A percentile compares a stretch with the other conserved stretches of the same genome.
phyloP scores from a whole-genome alignment of 2,888 invertebrate genomes.

The Napeogenes inachia region DNA sequence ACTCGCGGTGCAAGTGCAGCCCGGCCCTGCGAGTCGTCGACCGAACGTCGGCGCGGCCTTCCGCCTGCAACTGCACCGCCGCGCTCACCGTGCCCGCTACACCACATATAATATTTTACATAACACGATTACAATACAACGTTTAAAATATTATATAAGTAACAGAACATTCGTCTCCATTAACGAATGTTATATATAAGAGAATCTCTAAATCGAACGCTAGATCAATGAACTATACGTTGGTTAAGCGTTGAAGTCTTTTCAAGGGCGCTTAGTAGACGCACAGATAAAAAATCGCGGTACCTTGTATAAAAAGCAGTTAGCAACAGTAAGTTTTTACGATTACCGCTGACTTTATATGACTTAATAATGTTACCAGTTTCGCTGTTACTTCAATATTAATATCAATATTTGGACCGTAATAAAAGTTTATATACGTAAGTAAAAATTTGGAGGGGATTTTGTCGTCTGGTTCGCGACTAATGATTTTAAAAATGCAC shows the following conservation, averaged over 20 bases:
- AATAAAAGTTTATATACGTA: slow-evolving; percentile 1
- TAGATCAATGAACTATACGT: slow-evolving; percentile 61
- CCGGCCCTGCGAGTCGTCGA: slow-evolving; percentile 41
- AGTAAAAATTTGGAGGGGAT: slow-evolving; percentile 21
- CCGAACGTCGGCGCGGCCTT: slow-evolving; percentile 35
- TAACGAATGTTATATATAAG: slow-evolving; percentile 7
- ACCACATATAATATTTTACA: slow-evolving; percentile 10
- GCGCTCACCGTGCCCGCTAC: neutral
- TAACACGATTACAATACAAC: neutral
- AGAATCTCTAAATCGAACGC: slow-evolving; percentile 23
- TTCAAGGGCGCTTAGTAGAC: slow-evolving; percentile 68
- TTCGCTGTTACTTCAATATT: neutral
- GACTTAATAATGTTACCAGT: slow-evolving; percentile 14
- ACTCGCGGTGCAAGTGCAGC: slow-evolving; percentile 51
- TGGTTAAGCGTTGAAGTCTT: slow-evolving; percentile 70
- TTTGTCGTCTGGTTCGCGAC: slow-evolving; percentile 32
- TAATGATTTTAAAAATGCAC: slow-evolving; percentile 50
- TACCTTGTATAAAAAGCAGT: slow-evolving; percentile 32
- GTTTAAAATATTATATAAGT: too few species aligned
- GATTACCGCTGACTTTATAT: slow-evolving; percentile 17
- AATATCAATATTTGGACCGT: neutral
- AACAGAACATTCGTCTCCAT: too few species aligned
- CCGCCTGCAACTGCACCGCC: slow-evolving; percentile 27
- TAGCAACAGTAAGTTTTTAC: slow-evolving; percentile 31
- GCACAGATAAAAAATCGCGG: slow-evolving; percentile 46